Evolutionary conservation across 1,140 invertebrate genomes (phyloP).

Genomic region (Antheraea pernyi): DNA sequence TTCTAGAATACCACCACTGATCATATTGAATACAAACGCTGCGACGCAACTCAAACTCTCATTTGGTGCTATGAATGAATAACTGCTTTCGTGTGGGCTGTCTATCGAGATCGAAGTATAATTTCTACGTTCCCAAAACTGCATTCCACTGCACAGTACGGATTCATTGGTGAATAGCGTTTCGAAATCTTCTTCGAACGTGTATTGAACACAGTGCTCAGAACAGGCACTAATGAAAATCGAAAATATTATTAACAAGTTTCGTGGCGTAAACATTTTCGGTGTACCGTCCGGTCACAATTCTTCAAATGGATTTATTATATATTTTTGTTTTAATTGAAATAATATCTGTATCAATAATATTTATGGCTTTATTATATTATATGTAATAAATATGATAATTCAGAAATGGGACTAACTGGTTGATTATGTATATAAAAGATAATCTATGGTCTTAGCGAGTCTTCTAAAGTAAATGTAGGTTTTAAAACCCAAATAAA

Average conservation of each 20-base stretch:
- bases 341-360: constrained; percentile 17
- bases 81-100: constrained; percentile 15
- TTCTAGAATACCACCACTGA: constrained; percentile 22
- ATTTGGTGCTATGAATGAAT: constrained; percentile 16
- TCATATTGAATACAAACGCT: constrained; percentile 27
- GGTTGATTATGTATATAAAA: constrained; percentile 1
- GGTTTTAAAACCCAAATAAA: too few species aligned
- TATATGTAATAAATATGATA: constrained; percentile 23
- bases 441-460: too few species aligned
- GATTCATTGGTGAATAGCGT: constrained; percentile 10
- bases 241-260: constrained; percentile 10
- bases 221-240: constrained; percentile 27
- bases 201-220: constrained; percentile 39
- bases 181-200: constrained; percentile 39
- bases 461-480: too few species aligned
- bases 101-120: neutral
- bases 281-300: neutral
- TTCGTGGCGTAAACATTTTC: constrained; percentile 12
- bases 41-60: constrained; percentile 23
- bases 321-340: constrained; percentile 15
- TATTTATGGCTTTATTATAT: constrained; percentile 19
- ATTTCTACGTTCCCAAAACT: neutral
- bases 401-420: neutral
- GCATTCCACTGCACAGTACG: neutral
- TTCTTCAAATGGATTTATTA: constrained; percentile 12